These are phyloP conservation scores for Drosophila sp. DNA, from an alignment of 1,140 invertebrate species.

Conservation along the genomic window DNA sequence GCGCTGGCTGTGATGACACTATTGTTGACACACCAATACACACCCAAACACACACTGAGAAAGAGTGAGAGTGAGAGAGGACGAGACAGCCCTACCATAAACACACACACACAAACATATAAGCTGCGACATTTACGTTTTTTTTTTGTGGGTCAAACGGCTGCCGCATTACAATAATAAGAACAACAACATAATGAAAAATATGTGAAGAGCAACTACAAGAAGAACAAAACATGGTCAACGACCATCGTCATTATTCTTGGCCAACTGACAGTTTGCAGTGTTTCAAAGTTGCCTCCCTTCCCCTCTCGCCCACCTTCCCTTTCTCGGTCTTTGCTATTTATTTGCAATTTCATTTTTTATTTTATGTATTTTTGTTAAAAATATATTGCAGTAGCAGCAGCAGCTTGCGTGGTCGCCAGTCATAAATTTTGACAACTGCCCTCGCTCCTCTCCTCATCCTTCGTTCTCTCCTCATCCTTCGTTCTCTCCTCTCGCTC, in stretches of 20 bases:
- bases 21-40: slow-evolving; percentile 38
- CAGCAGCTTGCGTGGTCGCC: slow-evolving; percentile 57
- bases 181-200: slow-evolving; percentile 22
- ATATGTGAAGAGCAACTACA: slow-evolving; percentile 21
- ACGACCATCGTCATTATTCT: slow-evolving; percentile 36
- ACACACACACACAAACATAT: slow-evolving; percentile 1
- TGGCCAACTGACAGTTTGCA: slow-evolving; percentile 23
- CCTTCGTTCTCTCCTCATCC: too few species aligned
- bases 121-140: slow-evolving; percentile 52
- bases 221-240: slow-evolving; percentile 4
- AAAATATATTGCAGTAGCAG: slow-evolving; percentile 58
- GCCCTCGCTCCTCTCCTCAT: slow-evolving; percentile 11
- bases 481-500: too few species aligned
- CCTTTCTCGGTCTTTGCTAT: not conserved
- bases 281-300: not conserved
- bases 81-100: not conserved
- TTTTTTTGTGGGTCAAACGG: slow-evolving; percentile 68
- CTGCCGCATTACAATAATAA: slow-evolving; percentile 40
- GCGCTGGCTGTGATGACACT: slow-evolving; percentile 19
- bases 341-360: slow-evolving; percentile 38
- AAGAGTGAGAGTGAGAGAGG: not conserved
- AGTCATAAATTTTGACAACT: slow-evolving; percentile 54
- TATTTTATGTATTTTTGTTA: slow-evolving; percentile 45
- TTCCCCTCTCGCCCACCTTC: not conserved
- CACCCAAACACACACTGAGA: slow-evolving; percentile 8